Evolutionary conservation across 2,113 vertebrate species (phyloP).

Genomic region (Solea solea): DNA sequence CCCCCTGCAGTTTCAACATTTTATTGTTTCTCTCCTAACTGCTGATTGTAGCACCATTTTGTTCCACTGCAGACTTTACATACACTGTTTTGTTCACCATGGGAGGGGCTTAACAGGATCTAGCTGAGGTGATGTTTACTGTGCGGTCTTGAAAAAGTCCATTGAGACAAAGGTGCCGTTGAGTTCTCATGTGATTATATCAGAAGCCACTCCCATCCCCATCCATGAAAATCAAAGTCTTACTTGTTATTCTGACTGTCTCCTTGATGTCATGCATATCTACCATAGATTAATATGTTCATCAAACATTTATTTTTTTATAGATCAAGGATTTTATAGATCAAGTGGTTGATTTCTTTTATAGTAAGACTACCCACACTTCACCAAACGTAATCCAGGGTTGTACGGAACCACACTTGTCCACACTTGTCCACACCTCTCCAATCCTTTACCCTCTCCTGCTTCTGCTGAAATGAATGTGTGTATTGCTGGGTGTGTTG

Average conservation of each 20-base stretch:
- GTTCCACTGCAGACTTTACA: background rate
- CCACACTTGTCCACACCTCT: too few species aligned
- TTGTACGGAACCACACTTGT: background rate
- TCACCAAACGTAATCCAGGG: background rate
- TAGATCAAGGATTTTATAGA: background rate
- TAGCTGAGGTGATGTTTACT: too few species aligned
- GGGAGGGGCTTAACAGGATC: too few species aligned
- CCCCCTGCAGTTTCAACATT: background rate
- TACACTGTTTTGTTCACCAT: too few species aligned
- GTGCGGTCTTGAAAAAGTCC: background rate
- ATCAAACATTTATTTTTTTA: background rate
- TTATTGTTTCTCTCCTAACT: conserved; percentile 1
- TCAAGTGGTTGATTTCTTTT: background rate
- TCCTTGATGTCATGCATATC: background rate
- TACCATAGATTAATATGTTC: background rate
- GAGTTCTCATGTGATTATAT: conserved; percentile 38
- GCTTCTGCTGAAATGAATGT: background rate
- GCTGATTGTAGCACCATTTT: conserved; percentile 5
- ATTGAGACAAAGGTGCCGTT: conserved; percentile 21
- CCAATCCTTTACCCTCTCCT: background rate
- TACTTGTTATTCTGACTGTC: conserved; percentile 18
- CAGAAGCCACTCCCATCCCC: conserved; percentile 1
- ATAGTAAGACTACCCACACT: background rate
- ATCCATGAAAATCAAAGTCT: conserved; percentile 15
- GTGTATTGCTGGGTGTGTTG: background rate